A percentile compares a stretch with the other conserved stretches of the same genome.
phyloP scores from a whole-genome alignment of 2,113 vertebrate genomes.

The Asarcornis scutulata region DNA sequence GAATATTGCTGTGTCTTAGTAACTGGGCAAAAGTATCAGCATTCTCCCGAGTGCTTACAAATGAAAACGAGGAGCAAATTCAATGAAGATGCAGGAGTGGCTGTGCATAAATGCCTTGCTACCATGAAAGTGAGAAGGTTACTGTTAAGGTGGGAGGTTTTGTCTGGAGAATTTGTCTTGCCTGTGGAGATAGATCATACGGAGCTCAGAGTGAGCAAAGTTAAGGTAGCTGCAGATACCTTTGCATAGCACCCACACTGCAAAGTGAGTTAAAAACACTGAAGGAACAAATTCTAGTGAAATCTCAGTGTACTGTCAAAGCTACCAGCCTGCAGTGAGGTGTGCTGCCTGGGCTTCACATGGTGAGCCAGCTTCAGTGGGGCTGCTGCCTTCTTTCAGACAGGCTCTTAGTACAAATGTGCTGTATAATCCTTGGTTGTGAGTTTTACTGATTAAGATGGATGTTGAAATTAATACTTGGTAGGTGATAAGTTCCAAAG shows the following conservation, averaged over 20 bases:
- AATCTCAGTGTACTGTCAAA: rapidly evolving
- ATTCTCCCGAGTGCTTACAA: rapidly evolving
- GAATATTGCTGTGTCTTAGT: not conserved
- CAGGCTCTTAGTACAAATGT: not conserved
- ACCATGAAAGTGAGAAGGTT: not conserved
- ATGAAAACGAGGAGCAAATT: not conserved
- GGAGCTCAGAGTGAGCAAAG: not conserved
- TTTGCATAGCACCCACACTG: not conserved
- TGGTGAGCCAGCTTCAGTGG: not conserved
- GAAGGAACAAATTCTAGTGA: not conserved
- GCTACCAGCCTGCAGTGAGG: not conserved
- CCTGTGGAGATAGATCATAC: not conserved
- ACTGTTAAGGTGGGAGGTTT: not conserved
- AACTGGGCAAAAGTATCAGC: not conserved
- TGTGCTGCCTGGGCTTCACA: not conserved
- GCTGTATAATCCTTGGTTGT: not conserved
- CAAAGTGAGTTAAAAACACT: rapidly evolving
- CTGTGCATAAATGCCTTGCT: not conserved
- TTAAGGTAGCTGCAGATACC: not conserved
- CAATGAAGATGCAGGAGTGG: rapidly evolving
- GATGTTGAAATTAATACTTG: not conserved
- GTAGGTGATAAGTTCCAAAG: not conserved
- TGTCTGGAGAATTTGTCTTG: slow-evolving; percentile 22
- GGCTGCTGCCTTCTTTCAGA: not conserved
- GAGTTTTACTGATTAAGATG: not conserved